A percentile compares a stretch with the other conserved stretches of the same genome.
phyloP scores from a whole-genome alignment of 2,113 vertebrate genomes.

The Platysteira castanea region DNA sequence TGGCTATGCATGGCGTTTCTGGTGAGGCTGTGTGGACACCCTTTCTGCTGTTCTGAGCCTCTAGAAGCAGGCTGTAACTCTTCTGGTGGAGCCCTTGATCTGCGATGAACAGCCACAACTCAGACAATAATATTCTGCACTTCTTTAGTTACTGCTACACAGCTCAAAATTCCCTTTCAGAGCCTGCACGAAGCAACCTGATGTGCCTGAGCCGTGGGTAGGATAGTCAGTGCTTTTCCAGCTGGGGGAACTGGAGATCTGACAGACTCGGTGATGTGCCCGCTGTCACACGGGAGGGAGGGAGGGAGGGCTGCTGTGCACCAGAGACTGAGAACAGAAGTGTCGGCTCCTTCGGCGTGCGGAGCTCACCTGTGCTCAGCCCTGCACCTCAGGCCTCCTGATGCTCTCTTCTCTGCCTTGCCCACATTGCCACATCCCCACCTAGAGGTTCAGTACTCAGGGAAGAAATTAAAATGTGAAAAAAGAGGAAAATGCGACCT shows the following conservation, averaged over 20 bases:
- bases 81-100: neutral
- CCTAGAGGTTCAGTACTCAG: neutral
- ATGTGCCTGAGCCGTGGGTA: neutral
- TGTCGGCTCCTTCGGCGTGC: neutral
- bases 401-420: neutral
- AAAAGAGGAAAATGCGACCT: neutral
- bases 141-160: neutral
- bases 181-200: neutral
- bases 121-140: neutral
- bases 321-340: neutral
- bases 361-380: neutral
- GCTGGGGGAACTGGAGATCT: neutral
- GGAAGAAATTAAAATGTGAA: neutral
- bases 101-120: neutral
- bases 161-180: neutral
- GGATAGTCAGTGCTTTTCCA: neutral
- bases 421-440: neutral
- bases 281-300: neutral
- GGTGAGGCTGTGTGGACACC: neutral
- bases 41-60: neutral
- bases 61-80: neutral
- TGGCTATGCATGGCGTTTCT: neutral
- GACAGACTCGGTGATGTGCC: conserved; percentile 30
- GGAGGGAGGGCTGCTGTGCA: neutral
- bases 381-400: neutral